Conservation (phyloP, 2,888 invertebrate species). For the Scaptomyza polygonia region DNA sequence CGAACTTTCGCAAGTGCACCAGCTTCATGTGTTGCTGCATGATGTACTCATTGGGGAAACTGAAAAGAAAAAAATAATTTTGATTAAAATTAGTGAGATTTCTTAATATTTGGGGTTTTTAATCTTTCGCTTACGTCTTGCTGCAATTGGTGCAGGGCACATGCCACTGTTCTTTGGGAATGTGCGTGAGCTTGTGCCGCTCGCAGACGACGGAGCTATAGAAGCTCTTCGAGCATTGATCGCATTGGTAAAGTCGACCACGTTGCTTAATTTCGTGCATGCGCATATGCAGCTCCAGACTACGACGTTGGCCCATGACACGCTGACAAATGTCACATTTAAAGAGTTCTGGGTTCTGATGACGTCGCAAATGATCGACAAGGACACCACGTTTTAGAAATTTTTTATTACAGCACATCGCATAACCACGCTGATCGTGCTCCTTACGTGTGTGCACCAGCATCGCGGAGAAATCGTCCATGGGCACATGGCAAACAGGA, state of each 20-base stretch:
- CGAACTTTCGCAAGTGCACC: slow-evolving; percentile 80
- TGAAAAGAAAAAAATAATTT: slow-evolving; percentile 41
- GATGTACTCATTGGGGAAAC: slow-evolving; percentile 76
- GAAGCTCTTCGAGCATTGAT: slow-evolving; percentile 80
- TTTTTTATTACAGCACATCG: slow-evolving; percentile 81
- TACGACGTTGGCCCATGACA: slow-evolving; percentile 72
- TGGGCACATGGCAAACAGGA: slow-evolving; percentile 68
- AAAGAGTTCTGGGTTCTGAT: slow-evolving; percentile 81
- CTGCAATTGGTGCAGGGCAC: slow-evolving; percentile 76
- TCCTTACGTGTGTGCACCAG: slow-evolving; percentile 68
- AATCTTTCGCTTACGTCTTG: slow-evolving; percentile 65
- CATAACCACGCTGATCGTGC: slow-evolving; percentile 79
- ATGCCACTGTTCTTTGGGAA: slow-evolving; percentile 78
- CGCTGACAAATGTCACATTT: slow-evolving; percentile 79
- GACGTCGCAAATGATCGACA: slow-evolving; percentile 81
- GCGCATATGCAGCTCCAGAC: slow-evolving; percentile 75
- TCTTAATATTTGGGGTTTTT: slow-evolving; percentile 19
- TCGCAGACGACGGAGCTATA: slow-evolving; percentile 72
- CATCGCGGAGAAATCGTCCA: slow-evolving; percentile 71
- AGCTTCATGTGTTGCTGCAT: slow-evolving; percentile 77
- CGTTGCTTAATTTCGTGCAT: slow-evolving; percentile 72
- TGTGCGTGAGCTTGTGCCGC: slow-evolving; percentile 79
- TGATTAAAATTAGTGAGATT: no score
- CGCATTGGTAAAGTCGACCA: slow-evolving; percentile 76
- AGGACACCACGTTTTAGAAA: slow-evolving; percentile 78